Evolutionary conservation across 2,113 vertebrate genomes (phyloP), one percentile per base, ranked within the genome.

Genomic region (Zosterops lateralis): DNA sequence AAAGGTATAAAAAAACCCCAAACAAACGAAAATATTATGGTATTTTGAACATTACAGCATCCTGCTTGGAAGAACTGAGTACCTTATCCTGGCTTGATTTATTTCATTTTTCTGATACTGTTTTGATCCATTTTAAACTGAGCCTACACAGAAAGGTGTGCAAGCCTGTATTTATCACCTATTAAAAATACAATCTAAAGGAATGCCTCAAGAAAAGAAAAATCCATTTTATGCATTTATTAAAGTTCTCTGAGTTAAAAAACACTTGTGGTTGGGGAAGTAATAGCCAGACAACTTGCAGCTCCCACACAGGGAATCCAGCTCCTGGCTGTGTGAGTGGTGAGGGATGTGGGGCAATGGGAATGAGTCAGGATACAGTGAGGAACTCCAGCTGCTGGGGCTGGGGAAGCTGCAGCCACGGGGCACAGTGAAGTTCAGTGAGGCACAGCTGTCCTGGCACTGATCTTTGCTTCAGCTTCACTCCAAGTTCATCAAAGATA

Each of bases 301-400:
- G 65, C 47, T 60, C 38, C 51, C 53, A 24, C 42, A 3, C 32
- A 45, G 75, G 45, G 12, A 8, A 8, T 62, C 32, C 34, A 11
- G 2, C 16, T 76, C 12, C 2, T 15, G 74, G 45, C 71, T 5
- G 1, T 36, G 53, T 29, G 62, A 51, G 82, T 3, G 57, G 3
- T 24, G 85, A 72, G 85, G 16, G 38, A 31, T 58, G 20, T 22
- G 40, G n/a, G 34, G 44, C 44, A 12, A 1, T 29, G 47, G 51
- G 32, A 25, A 22, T 16, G 34, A 14, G 53, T 17, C 32, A 22
- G 79, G 44, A 16, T 29, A 4, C 28, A 36, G 4, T 0, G 0
- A 40, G 36, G 19, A 21, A 0, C 24, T 75, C 26, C 47, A 24
- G 74, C 74, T 84, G 19, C 17, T n/a, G 53, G 53, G 38, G 19